phyloP scores from a whole-genome alignment of 1,140 invertebrate genomes.

The Macrobrachium nipponense region DNA sequence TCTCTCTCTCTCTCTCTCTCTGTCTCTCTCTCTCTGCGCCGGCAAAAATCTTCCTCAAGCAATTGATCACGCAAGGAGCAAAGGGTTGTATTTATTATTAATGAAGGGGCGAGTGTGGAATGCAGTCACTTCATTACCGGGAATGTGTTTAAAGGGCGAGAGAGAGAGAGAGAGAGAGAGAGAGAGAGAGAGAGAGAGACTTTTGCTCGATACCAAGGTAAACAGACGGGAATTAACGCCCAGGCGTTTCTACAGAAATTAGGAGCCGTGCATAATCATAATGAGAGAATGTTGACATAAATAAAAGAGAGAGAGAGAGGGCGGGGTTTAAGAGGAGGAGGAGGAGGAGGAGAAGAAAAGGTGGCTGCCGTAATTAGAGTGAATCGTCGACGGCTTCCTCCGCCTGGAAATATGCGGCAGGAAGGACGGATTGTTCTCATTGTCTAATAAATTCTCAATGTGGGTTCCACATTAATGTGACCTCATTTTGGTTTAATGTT shows the following conservation, averaged over 20 bases:
- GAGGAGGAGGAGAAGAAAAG: no score
- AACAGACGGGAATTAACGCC: neutral
- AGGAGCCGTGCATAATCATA: neutral
- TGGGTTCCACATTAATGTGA: no score
- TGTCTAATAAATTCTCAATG: no score
- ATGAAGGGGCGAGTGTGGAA: neutral
- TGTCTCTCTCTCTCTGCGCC: neutral
- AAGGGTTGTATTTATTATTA: neutral
- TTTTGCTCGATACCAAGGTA: neutral
- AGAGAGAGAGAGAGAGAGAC: neutral
- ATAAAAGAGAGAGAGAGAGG: no score
- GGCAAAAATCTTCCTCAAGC: neutral
- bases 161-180: neutral
- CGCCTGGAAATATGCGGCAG: no score
- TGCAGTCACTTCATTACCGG: neutral
- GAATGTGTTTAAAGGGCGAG: no score
- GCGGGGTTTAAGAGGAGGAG: no score
- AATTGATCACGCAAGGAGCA: neutral
- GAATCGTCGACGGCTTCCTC: no score
- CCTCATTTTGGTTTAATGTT: no score
- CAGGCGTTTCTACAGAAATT: neutral
- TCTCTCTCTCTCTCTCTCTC: conserved; percentile 6
- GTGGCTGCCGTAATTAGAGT: no score
- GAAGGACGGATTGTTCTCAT: no score
- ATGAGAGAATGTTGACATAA: no score